These are phyloP conservation scores for Meliscaeva auricollis DNA, from an alignment of 2,888 invertebrate genomes.

Conservation along the genomic window DNA sequence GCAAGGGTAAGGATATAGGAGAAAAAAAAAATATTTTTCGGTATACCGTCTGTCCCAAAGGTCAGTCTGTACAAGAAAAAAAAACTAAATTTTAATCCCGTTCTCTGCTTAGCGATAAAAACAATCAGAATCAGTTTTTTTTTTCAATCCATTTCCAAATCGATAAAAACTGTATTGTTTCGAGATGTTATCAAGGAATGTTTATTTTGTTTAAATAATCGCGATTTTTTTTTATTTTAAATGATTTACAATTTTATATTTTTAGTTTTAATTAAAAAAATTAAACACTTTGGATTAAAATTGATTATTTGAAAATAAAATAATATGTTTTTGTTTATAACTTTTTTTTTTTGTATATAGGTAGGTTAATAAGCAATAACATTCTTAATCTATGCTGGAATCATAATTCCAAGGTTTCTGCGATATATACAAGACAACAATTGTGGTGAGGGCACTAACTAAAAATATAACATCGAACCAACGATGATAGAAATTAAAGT, in stretches of 20 bases:
- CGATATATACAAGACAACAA: slow-evolving; percentile 97
- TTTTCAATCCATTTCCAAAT: too few relatives aligned
- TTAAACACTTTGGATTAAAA: slow-evolving; percentile 63
- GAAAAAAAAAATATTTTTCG: too few relatives aligned
- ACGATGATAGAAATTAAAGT: slow-evolving; percentile 99
- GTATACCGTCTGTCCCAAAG: too few relatives aligned
- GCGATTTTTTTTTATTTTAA: background rate
- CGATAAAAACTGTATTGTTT: background rate
- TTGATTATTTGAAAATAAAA: slow-evolving; percentile 45
- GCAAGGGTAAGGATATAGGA: too few relatives aligned
- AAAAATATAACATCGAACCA: slow-evolving; percentile 99
- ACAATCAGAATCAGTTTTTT: too few relatives aligned
- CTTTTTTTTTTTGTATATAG: background rate
- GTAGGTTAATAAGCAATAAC: slow-evolving; percentile 34
- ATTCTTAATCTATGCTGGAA: slow-evolving; percentile 79
- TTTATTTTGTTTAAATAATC: slow-evolving; percentile 26
- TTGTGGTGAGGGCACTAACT: slow-evolving; percentile 97
- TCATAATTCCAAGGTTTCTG: slow-evolving; percentile 92
- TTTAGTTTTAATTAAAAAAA: slow-evolving; percentile 46
- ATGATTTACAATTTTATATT: slow-evolving; percentile 24
- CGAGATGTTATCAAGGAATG: slow-evolving; percentile 16
- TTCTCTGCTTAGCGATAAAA: too few relatives aligned
- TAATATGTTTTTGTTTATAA: slow-evolving; percentile 14
- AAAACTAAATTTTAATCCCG: too few relatives aligned
- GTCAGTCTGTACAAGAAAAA: too few relatives aligned